phyloP scores from a whole-genome alignment of 2,797 vertebrate genomes.

The Lagodon rhomboides region DNA sequence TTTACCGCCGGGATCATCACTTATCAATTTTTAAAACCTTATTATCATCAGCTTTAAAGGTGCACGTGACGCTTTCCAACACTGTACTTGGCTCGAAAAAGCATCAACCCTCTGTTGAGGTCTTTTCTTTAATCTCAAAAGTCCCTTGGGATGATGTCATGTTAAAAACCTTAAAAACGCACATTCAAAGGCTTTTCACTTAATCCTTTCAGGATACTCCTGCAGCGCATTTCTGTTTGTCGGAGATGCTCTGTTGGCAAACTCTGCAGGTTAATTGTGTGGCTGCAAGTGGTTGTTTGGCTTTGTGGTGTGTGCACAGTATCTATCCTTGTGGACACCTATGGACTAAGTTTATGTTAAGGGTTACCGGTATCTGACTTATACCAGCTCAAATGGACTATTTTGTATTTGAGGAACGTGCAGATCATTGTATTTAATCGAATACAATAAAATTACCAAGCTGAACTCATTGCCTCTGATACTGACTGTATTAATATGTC shows the following conservation, averaged over 20 bases:
- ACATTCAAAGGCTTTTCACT: slow-evolving; percentile 28
- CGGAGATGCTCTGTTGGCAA: slow-evolving; percentile 30
- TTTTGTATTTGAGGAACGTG: neutral
- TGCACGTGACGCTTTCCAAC: slow-evolving; percentile 19
- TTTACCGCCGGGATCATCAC: neutral
- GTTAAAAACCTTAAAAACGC: slow-evolving; percentile 30
- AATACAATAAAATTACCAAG: neutral
- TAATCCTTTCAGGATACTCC: slow-evolving; percentile 4
- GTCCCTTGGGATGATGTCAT: slow-evolving; percentile 18
- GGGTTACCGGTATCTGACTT: neutral
- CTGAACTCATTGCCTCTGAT: neutral
- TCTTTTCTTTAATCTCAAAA: slow-evolving; percentile 10
- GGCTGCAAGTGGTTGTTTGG: neutral
- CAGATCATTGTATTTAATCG: neutral
- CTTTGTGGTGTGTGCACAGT: neutral
- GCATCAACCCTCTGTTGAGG: neutral
- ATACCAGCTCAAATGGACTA: neutral
- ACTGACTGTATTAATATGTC: neutral
- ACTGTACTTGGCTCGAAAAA: neutral
- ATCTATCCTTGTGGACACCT: neutral
- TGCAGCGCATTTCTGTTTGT: slow-evolving; percentile 26
- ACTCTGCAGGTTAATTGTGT: slow-evolving; percentile 13
- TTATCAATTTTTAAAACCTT: slow-evolving; percentile 11
- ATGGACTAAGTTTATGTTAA: neutral
- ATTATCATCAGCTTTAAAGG: slow-evolving; percentile 5